Evolutionary conservation across 2,888 invertebrate species (phyloP).

Genomic region (Dryomyza anilis): DNA sequence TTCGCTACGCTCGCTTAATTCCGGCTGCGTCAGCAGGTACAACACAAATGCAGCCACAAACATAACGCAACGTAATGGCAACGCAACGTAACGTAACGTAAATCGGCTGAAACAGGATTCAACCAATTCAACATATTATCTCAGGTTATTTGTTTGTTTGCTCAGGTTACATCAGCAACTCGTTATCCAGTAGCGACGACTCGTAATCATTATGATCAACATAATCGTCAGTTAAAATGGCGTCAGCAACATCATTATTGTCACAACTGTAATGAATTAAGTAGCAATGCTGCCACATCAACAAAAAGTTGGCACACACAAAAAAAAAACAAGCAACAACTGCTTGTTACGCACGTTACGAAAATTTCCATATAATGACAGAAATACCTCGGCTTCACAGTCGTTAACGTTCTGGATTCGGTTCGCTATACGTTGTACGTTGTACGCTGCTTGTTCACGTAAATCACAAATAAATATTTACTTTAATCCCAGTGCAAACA

Average conservation of each 20-base stretch:
- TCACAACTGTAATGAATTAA: conserved; percentile 1
- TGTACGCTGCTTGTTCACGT: background rate
- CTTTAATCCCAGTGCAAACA: background rate
- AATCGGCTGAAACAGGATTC: background rate
- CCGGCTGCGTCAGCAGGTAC: too few relatives aligned
- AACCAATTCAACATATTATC: background rate
- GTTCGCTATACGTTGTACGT: background rate
- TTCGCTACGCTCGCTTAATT: too few relatives aligned
- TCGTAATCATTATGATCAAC: background rate
- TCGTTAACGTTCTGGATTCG: background rate
- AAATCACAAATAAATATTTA: conserved; percentile 17
- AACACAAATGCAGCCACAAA: too few relatives aligned
- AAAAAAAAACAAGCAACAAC: too few relatives aligned
- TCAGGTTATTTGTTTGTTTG: background rate
- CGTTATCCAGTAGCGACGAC: background rate
- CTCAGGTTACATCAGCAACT: background rate
- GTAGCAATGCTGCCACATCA: background rate
- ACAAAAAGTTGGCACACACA: too few relatives aligned
- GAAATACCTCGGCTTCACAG: background rate
- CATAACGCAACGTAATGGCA: too few relatives aligned
- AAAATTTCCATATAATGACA: background rate
- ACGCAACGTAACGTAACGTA: too few relatives aligned
- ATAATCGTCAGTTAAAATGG: background rate
- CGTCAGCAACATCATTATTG: background rate
- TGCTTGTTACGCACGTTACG: background rate